Conservation (phyloP, 2,888 invertebrate genomes). For the Cryptus armator region DNA sequence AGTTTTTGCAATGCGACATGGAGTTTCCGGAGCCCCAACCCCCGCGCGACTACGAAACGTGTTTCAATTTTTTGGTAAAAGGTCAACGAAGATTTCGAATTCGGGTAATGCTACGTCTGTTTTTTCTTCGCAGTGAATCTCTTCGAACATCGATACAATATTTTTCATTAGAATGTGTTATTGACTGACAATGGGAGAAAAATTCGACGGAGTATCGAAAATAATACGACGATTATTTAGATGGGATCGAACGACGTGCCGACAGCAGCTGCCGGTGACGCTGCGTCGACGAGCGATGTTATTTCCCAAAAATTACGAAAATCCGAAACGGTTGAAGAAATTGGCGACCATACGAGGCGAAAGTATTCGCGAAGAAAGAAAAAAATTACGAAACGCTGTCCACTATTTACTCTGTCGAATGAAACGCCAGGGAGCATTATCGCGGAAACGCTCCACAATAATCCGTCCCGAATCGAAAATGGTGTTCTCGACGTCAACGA, state of each 20-base stretch:
- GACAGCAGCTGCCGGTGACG: conserved; percentile 69
- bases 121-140: neutral
- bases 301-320: conserved; percentile 14
- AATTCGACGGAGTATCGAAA: neutral
- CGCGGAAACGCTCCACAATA: conserved; percentile 17
- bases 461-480: conserved; percentile 2
- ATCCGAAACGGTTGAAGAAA: neutral
- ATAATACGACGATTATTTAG: conserved; percentile 56
- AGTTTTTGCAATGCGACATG: conserved; percentile 57
- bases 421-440: conserved; percentile 25
- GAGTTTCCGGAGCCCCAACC: conserved; percentile 59
- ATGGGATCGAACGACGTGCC: conserved; percentile 69
- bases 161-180: neutral
- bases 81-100: conserved; percentile 68
- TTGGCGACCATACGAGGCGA: neutral
- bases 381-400: conserved; percentile 42
- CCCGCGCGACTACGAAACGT: conserved; percentile 61
- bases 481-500: conserved; percentile 22
- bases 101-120: conserved; percentile 63
- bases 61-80: conserved; percentile 68
- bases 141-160: neutral
- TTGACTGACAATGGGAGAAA: neutral
- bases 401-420: conserved; percentile 53
- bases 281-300: conserved; percentile 49
- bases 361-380: conserved; percentile 18